These are phyloP conservation scores for Xyrauchen texanus DNA, from an alignment of 2,113 vertebrate species.

Conservation along the genomic window DNA sequence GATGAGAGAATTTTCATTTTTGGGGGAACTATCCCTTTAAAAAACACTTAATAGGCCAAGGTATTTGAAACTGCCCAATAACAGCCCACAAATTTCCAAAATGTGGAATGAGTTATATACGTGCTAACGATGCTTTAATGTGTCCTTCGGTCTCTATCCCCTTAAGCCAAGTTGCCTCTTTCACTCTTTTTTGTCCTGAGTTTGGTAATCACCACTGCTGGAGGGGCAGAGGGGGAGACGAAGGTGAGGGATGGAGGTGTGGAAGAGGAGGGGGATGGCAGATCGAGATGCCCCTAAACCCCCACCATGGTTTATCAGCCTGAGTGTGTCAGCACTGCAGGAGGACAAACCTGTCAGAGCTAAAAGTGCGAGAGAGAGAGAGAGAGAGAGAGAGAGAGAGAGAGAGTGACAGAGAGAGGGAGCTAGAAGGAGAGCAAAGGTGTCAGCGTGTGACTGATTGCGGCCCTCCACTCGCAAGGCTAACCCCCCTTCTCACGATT, in stretches of 20 bases:
- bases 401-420: no score
- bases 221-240: slow-evolving; percentile 5
- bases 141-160: slow-evolving; percentile 3
- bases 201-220: slow-evolving; percentile 38
- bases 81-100: not conserved
- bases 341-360: slow-evolving; percentile 40
- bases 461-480: slow-evolving; percentile 56
- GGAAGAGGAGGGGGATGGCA: not conserved
- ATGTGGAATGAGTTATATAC: not conserved
- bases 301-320: slow-evolving; percentile 37
- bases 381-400: slow-evolving; percentile 19
- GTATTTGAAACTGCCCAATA: not conserved
- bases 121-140: slow-evolving; percentile 25
- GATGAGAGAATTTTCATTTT: no score
- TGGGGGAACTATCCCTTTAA: no score
- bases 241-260: no score
- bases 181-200: slow-evolving; percentile 1
- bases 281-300: slow-evolving; percentile 27
- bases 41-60: no score
- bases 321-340: slow-evolving; percentile 41
- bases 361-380: slow-evolving; percentile 29
- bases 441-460: slow-evolving; percentile 69
- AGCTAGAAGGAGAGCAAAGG: slow-evolving; percentile 41
- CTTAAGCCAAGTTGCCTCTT: slow-evolving; percentile 23
- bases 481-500: slow-evolving; percentile 12